A percentile compares a stretch with the other conserved stretches of the same genome.
Conservation (phyloP, 1,140 invertebrate species). For the Drosophila sp. region DNA sequence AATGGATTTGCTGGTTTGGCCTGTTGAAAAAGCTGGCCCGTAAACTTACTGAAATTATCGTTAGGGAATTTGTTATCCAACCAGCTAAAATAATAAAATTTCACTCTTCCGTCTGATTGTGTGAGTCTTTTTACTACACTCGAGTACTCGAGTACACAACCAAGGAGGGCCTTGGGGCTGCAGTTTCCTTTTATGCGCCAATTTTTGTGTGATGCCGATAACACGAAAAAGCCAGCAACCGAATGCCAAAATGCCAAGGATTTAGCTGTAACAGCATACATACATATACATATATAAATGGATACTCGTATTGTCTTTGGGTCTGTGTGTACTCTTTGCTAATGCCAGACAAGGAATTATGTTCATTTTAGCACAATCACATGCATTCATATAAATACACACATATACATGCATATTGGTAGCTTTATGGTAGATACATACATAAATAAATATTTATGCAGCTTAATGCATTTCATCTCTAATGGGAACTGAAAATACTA, state of each 20-base stretch:
- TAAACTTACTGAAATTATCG: conserved; percentile 56
- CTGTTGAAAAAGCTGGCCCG: conserved; percentile 28
- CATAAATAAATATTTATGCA: conserved; percentile 46
- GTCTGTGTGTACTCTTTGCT: conserved; percentile 31
- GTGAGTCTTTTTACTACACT: conserved; percentile 4
- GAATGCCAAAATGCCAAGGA: background rate
- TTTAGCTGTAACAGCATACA: background rate
- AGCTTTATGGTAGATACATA: background rate
- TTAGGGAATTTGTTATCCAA: conserved; percentile 58
- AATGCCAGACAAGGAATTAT: conserved; percentile 45
- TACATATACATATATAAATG: background rate
- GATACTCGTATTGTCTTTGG: background rate
- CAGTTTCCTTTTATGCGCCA: conserved; percentile 36
- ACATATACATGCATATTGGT: background rate
- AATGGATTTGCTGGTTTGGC: background rate
- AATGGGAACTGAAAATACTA: conserved; percentile 4
- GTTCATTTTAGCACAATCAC: conserved; percentile 40
- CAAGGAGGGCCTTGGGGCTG: conserved; percentile 13
- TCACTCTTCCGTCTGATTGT: conserved; percentile 34
- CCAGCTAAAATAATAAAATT: conserved; percentile 59
- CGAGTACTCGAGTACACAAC: conserved; percentile 7
- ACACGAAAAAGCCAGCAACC: conserved; percentile 5
- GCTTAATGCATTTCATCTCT: conserved; percentile 42
- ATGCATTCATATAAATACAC: background rate
- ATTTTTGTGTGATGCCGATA: conserved; percentile 14